Percentiles rank a stretch among this genome's conserved stretches.
phyloP scores from a whole-genome alignment of 2,888 invertebrate species.

The Cheilosia grossa region DNA sequence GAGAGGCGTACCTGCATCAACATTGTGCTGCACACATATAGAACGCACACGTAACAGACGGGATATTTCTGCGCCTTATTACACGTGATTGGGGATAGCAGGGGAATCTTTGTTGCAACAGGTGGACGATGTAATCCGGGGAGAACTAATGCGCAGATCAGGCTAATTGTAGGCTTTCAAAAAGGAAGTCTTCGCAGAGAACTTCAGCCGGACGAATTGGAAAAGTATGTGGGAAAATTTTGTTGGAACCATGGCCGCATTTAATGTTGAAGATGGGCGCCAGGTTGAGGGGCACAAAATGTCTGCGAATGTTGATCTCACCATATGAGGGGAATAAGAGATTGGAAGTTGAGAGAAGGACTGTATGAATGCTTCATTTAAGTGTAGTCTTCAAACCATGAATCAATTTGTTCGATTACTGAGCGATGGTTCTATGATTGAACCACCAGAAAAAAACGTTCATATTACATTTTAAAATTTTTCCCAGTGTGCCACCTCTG shows the following conservation, averaged over 20 bases:
- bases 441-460: no score
- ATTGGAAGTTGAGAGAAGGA: no score
- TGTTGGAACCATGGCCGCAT: background rate
- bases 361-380: no score
- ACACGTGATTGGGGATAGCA: slow-evolving; percentile 39
- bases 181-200: slow-evolving; percentile 7
- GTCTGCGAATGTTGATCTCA: no score
- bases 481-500: no score
- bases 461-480: no score
- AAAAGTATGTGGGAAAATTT: slow-evolving; percentile 17
- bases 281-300: no score
- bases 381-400: no score
- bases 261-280: no score
- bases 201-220: slow-evolving; percentile 19
- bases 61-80: slow-evolving; percentile 52
- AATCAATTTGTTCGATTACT: no score
- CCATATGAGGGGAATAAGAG: no score
- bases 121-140: slow-evolving; percentile 42
- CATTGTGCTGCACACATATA: slow-evolving; percentile 21
- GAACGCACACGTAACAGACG: slow-evolving; percentile 51
- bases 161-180: slow-evolving; percentile 47
- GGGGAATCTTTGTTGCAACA: slow-evolving; percentile 19
- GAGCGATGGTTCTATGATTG: no score
- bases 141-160: slow-evolving; percentile 45
- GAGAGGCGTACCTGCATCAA: slow-evolving; percentile 9